These are phyloP conservation scores for Aradus depressus DNA, from an alignment of 2,888 invertebrate genomes.

Conservation along the genomic window DNA sequence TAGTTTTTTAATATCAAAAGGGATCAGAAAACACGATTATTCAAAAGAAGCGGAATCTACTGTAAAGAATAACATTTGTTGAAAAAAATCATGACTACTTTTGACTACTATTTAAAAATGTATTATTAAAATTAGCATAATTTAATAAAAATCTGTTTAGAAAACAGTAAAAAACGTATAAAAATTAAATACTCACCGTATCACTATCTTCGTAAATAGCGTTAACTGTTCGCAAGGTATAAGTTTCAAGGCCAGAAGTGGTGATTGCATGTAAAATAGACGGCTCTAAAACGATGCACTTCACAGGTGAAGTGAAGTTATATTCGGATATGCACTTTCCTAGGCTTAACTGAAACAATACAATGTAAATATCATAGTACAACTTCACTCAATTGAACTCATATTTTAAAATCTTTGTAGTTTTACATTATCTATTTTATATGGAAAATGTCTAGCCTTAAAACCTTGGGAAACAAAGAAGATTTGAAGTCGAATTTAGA, in stretches of 20 bases:
- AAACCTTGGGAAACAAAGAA: not conserved
- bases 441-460: not conserved
- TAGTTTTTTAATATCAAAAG: no score
- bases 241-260: slow-evolving; percentile 63
- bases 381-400: not conserved
- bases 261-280: slow-evolving; percentile 62
- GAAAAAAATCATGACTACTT: no score
- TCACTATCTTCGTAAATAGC: slow-evolving; percentile 23
- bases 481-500: no score
- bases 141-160: no score
- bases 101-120: no score
- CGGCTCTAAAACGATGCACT: slow-evolving; percentile 53
- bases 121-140: no score
- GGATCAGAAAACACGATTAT: no score
- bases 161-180: no score
- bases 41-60: no score
- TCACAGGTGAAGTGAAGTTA: slow-evolving; percentile 59
- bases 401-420: not conserved
- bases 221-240: slow-evolving; percentile 55
- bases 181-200: slow-evolving; percentile 11
- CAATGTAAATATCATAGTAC: no score
- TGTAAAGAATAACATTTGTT: no score
- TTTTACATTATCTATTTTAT: not conserved
- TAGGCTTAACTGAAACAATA: slow-evolving; percentile 25
- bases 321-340: slow-evolving; percentile 48